Base-by-base conservation (phyloP, 2,113 vertebrate genomes). In the Zosterops hypoxanthus region DNA sequence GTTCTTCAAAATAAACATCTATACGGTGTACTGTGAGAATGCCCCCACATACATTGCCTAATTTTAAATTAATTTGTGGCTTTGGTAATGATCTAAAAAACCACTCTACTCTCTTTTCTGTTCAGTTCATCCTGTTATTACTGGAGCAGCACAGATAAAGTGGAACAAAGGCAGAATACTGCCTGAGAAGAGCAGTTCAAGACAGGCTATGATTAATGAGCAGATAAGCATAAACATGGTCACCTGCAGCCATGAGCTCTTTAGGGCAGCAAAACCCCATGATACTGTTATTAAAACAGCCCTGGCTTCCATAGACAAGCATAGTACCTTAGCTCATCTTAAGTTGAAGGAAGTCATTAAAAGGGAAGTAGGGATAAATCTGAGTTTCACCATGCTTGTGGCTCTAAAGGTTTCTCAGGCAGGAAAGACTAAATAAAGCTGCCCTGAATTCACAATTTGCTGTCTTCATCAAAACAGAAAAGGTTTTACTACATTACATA, bases 141-240 rank as follows among this genome's bases (percentile, higher is more conserved):
- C 50, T 84, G 61, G 72, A 88, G 60, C 42, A 44, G 56, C 46
- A 89, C 56, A 92, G 66, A 56, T 13, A 69, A 12, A 18, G 68
- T 19, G 50, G 90, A 78, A 86, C 55, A 92, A 85, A 82, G 64
- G 49, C 83, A 84, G 86, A 91, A n/a, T 21, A 77, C 55, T 73
- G 44, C 71, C 69, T 64, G 61, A 79, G 90, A 94, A 29, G 50
- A 72, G 61, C 47, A 95, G 86, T 36, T 94, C 19, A 17, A 77
- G 82, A 95, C 82, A 12, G 5, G 63, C 52, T 66, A 65, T 13
- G 3, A 89, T 91, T 91, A 92, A 94, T 69, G 66, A 95, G 65
- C 39, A 82, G 73, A 90, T 91, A 92, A 97, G 95, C 42, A 93
- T 39, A 95, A 87, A 92, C 73, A 82, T 20, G 69, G 80, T 49